Evolutionary conservation across 2,888 invertebrate genomes (phyloP).

Genomic region (Tigriopus californicus): DNA sequence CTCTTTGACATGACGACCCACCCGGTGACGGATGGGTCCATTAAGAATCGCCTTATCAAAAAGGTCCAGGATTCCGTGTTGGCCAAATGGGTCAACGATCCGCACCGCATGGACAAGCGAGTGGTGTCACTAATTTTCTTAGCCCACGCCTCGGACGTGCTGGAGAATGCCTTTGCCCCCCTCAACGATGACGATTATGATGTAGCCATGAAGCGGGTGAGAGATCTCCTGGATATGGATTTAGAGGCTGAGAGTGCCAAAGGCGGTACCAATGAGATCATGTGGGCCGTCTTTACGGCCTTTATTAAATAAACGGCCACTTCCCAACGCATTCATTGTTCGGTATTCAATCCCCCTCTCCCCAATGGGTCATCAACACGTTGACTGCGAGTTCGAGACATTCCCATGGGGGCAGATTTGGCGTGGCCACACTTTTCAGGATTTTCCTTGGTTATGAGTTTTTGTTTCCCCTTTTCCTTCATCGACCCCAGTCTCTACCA

Average conservation of each 20-base stretch:
- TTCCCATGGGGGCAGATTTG: too few relatives aligned
- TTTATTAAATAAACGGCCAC: conserved; percentile 61
- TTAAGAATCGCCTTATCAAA: conserved; percentile 89
- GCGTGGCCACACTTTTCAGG: too few relatives aligned
- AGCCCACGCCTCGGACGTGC: conserved; percentile 92
- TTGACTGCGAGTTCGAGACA: too few relatives aligned
- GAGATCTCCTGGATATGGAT: conserved; percentile 86
- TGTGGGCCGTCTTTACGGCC: conserved; percentile 98
- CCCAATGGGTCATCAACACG: too few relatives aligned
- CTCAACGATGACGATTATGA: conserved; percentile 54
- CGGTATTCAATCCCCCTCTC: too few relatives aligned
- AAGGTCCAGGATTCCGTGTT: conserved; percentile 40
- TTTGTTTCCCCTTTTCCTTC: too few relatives aligned
- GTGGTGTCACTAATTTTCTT: conserved; percentile 80
- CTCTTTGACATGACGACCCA: conserved; percentile 99
- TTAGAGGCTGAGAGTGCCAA: conserved; percentile 89
- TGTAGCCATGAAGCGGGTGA: conserved; percentile 88
- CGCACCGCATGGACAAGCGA: conserved; percentile 72
- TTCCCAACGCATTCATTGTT: too few relatives aligned
- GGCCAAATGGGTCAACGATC: conserved; percentile 17
- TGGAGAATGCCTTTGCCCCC: conserved; percentile 98
- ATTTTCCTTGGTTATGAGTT: too few relatives aligned
- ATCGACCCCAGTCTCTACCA: too few relatives aligned
- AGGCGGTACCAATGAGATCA: conserved; percentile 70
- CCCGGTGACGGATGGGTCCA: conserved; percentile 82